phyloP scores from a whole-genome alignment of 2,113 vertebrate species.

The Natator depressus region DNA sequence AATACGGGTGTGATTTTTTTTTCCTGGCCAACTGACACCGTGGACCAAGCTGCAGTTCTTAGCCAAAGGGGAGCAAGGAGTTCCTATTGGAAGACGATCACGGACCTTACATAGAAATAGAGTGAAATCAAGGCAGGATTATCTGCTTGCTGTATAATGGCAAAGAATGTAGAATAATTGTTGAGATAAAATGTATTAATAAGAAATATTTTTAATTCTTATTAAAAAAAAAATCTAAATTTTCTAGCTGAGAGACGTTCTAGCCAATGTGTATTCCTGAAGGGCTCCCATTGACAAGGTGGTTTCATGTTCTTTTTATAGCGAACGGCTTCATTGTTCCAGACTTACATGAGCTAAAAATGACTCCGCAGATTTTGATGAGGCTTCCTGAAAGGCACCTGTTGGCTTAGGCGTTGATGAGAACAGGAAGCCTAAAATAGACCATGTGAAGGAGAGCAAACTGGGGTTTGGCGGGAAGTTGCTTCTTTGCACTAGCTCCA shows the following conservation, averaged over 20 bases:
- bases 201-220: conserved; percentile 21
- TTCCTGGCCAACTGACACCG: rapidly evolving
- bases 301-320: not conserved
- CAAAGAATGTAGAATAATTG: not conserved
- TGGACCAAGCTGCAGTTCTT: not conserved
- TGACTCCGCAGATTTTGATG: rapidly evolving
- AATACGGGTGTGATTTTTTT: not conserved
- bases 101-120: not conserved
- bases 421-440: not conserved
- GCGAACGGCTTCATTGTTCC: not conserved
- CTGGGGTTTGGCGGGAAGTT: not conserved
- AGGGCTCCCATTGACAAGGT: not conserved
- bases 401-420: rapidly evolving
- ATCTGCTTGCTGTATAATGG: not conserved
- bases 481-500: not conserved
- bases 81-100: not conserved
- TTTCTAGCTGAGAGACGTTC: not conserved
- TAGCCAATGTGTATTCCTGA: rapidly evolving
- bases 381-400: not conserved
- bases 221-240: conserved; percentile 9
- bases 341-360: not conserved
- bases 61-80: not conserved
- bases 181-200: not conserved
- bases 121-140: not conserved
- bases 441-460: not conserved